Evolutionary conservation across 2,113 vertebrate species (phyloP).

Genomic region (Macrotis lagotis): DNA sequence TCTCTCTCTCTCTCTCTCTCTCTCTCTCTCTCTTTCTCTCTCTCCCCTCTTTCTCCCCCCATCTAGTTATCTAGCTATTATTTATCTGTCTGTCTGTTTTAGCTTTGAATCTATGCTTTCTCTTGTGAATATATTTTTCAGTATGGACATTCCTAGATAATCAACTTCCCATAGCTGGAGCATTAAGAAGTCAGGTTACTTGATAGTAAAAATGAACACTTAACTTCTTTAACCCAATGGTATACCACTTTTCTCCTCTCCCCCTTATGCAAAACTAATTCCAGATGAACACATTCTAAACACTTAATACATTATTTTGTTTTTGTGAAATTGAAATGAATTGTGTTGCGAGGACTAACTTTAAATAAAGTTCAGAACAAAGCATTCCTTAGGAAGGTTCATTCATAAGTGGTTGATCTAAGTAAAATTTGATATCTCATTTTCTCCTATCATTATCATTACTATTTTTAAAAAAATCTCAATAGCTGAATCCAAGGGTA

Average conservation of each 20-base stretch:
- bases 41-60: no score
- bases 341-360: neutral
- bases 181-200: neutral
- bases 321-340: neutral
- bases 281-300: neutral
- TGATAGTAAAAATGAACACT: neutral
- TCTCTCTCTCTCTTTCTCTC: neutral
- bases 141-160: neutral
- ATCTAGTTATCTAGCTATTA: no score
- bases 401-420: neutral
- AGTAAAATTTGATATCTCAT: neutral
- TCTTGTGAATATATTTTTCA: neutral
- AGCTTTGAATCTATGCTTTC: neutral
- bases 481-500: neutral
- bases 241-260: neutral
- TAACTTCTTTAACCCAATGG: neutral
- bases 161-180: neutral
- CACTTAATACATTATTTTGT: neutral
- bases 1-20: neutral
- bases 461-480: conserved; percentile 8
- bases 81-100: neutral
- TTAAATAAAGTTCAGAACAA: neutral
- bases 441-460: conserved; percentile 8
- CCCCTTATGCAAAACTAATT: no score
- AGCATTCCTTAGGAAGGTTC: neutral